Evolutionary conservation across 2,888 invertebrate genomes (phyloP).

Genomic region (Scaptomyza caliginosa): DNA sequence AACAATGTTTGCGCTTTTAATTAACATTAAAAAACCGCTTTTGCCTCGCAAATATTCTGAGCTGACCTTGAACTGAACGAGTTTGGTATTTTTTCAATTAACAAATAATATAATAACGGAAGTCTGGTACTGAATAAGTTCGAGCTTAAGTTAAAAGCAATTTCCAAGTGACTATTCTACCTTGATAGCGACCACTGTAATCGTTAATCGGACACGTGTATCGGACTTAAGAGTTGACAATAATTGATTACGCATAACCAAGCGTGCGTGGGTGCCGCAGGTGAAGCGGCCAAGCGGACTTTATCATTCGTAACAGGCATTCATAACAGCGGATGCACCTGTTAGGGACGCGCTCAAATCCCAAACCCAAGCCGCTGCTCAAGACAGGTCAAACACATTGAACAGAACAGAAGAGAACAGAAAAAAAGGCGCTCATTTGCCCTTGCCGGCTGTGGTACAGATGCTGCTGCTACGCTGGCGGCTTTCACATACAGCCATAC

Average conservation of each 20-base stretch:
- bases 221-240: conserved; percentile 28
- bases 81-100: neutral
- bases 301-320: conserved; percentile 3
- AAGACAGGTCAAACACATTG: conserved; percentile 54
- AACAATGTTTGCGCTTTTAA: neutral
- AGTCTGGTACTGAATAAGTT: neutral
- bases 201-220: conserved; percentile 52
- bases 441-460: conserved; percentile 66
- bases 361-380: conserved; percentile 34
- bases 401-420: conserved; percentile 25
- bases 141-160: neutral
- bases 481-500: conserved; percentile 20
- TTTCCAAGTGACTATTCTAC: neutral
- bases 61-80: neutral
- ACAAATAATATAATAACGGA: neutral
- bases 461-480: conserved; percentile 74
- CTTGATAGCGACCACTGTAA: conserved; percentile 1
- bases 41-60: neutral
- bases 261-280: conserved; percentile 4
- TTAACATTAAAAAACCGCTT: neutral
- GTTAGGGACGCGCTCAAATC: conserved; percentile 47
- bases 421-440: conserved; percentile 69
- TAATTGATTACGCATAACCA: conserved; percentile 48
- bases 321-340: conserved; percentile 46
- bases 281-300: neutral